A percentile compares a stretch with the other conserved stretches of the same genome.
phyloP scores from a whole-genome alignment of 2,113 vertebrate genomes.

The Oryzias javanicus region DNA sequence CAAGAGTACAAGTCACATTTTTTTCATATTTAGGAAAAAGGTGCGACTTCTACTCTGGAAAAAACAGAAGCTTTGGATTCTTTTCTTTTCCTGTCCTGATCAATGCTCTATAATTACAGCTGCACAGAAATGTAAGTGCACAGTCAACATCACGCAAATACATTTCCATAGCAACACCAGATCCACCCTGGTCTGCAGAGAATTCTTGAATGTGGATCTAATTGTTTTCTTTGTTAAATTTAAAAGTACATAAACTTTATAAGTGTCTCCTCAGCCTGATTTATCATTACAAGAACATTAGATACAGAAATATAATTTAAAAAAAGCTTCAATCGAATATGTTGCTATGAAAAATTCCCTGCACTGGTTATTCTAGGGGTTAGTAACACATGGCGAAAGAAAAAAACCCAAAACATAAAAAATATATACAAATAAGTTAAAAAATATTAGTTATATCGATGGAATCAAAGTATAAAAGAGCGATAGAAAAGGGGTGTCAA shows the following conservation, averaged over 20 bases:
- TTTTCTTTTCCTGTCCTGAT: not conserved
- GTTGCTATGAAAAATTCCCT: not conserved
- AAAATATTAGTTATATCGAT: no score
- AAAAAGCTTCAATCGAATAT: not conserved
- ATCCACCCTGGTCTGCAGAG: not conserved
- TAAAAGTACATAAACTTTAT: not conserved
- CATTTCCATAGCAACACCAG: not conserved
- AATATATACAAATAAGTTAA: not conserved
- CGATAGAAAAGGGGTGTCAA: no score
- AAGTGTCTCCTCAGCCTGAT: not conserved
- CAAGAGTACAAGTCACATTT: no score
- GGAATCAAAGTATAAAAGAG: no score
- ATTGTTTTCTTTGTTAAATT: no score
- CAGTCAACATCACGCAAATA: not conserved
- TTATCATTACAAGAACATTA: fast-evolving
- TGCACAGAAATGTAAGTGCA: not conserved
- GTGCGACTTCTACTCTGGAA: not conserved
- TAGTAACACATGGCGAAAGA: not conserved
- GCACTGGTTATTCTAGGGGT: not conserved
- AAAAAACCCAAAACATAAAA: not conserved
- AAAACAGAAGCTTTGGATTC: not conserved
- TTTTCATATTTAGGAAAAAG: no score
- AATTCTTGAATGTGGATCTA: not conserved
- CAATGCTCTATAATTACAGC: not conserved
- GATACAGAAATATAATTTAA: not conserved